Evolutionary conservation across 2,888 invertebrate species (phyloP).

Genomic region (Drosophila hawaiiensis): DNA sequence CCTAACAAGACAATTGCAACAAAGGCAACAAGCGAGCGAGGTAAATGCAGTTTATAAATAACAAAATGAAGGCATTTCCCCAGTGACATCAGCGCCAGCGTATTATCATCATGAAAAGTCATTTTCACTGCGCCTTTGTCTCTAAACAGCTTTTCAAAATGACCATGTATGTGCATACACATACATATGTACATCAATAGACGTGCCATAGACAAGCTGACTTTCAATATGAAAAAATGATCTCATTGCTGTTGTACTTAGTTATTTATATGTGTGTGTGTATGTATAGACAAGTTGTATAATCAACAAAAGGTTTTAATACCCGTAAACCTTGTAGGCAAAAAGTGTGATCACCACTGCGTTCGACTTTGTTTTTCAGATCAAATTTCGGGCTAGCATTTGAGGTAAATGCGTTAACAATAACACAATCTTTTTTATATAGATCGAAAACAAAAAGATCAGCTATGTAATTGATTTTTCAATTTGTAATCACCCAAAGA

Average conservation of each 20-base stretch:
- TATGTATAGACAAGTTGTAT: slow-evolving; percentile 19
- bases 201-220: slow-evolving; percentile 32
- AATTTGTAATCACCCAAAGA: neutral
- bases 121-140: slow-evolving; percentile 59
- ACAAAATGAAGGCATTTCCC: slow-evolving; percentile 73
- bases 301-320: slow-evolving; percentile 58
- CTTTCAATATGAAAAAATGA: slow-evolving; percentile 64
- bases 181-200: slow-evolving; percentile 27
- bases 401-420: slow-evolving; percentile 16
- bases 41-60: slow-evolving; percentile 74
- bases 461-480: slow-evolving; percentile 4
- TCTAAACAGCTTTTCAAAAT: slow-evolving; percentile 56
- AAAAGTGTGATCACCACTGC: slow-evolving; percentile 58
- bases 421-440: slow-evolving; percentile 5
- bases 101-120: slow-evolving; percentile 53
- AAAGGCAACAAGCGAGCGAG: slow-evolving; percentile 25
- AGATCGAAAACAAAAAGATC: slow-evolving; percentile 14
- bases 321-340: slow-evolving; percentile 61
- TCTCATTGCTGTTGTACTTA: slow-evolving; percentile 66
- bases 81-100: slow-evolving; percentile 72
- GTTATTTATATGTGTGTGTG: neutral
- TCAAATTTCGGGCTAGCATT: slow-evolving; percentile 56
- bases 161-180: slow-evolving; percentile 22
- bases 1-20: slow-evolving; percentile 37
- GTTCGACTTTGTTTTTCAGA: slow-evolving; percentile 37